Percentiles rank a stretch among this genome's conserved stretches.
These are phyloP conservation scores for Emydocephalus ijimae DNA, from an alignment of 2,113 vertebrate genomes.

Conservation along the genomic window DNA sequence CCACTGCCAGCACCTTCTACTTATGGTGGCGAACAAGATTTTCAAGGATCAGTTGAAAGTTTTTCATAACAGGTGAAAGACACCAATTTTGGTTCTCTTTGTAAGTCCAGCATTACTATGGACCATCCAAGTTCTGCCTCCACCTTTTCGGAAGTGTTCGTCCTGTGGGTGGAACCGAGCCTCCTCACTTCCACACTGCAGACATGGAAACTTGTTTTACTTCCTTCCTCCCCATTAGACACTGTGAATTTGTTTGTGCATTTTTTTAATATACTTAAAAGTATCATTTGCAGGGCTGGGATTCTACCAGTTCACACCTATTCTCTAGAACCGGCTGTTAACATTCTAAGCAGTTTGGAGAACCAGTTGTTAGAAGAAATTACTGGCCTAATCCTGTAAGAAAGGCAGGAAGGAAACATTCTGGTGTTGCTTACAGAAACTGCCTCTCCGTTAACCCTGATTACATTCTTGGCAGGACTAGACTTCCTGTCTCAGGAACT, in stretches of 20 bases:
- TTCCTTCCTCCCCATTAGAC: neutral
- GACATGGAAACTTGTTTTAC: neutral
- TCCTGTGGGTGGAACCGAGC: neutral
- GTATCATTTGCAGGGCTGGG: neutral
- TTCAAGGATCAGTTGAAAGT: neutral
- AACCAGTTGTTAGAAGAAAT: too few species aligned
- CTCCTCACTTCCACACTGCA: neutral
- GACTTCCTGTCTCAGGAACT: too few species aligned
- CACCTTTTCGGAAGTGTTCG: neutral
- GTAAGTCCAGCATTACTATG: neutral
- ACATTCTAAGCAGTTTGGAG: too few species aligned
- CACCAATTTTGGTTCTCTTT: neutral
- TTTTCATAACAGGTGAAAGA: neutral
- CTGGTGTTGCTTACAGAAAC: too few species aligned
- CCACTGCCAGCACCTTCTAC: neutral
- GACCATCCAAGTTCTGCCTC: neutral
- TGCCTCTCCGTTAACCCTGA: too few species aligned
- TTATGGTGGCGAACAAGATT: neutral
- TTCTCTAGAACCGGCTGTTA: too few species aligned
- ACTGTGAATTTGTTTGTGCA: neutral
- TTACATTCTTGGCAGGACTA: too few species aligned
- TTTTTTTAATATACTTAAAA: neutral
- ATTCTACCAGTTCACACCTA: too few species aligned
- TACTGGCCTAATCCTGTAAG: too few species aligned
- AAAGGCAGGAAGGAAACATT: too few species aligned